These are phyloP conservation scores for Adelges cooleyi DNA, from an alignment of 1,140 invertebrate genomes.

Conservation along the genomic window DNA sequence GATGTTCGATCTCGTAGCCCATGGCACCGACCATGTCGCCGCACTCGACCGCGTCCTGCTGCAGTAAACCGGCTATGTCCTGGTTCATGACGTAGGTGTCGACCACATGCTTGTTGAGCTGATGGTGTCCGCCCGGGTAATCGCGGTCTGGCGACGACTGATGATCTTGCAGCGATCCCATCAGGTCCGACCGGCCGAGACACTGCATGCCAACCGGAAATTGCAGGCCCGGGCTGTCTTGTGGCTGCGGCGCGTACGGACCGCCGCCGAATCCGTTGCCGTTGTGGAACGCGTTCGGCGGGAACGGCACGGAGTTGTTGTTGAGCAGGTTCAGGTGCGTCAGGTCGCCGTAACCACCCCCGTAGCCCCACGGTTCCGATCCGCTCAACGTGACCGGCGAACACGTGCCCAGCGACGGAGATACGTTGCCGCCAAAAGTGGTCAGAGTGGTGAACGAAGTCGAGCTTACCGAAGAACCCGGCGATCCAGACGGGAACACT, in stretches of 20 bases:
- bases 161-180: not conserved
- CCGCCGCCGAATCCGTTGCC: conserved; percentile 55
- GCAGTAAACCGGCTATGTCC: conserved; percentile 51
- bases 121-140: conserved; percentile 10
- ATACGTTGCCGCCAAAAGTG: conserved; percentile 48
- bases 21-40: conserved; percentile 41
- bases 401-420: conserved; percentile 42
- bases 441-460: conserved; percentile 47
- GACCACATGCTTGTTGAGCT: conserved; percentile 28
- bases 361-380: conserved; percentile 59
- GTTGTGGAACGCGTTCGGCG: conserved; percentile 46
- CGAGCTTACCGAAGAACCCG: conserved; percentile 33
- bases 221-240: conserved; percentile 41
- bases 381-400: conserved; percentile 41
- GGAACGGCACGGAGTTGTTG: conserved; percentile 45
- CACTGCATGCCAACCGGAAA: conserved; percentile 26
- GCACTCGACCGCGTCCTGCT: conserved; percentile 43
- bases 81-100: conserved; percentile 45
- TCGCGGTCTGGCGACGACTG: conserved; percentile 25
- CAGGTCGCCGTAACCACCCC: conserved; percentile 56
- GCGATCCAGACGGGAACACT: conserved; percentile 29
- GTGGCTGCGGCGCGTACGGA: conserved; percentile 48
- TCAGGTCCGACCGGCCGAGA: conserved; percentile 11
- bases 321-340: conserved; percentile 57
- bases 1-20: conserved; percentile 38